Conservation (phyloP, 2,888 invertebrate species). For the Germaria angustata region DNA sequence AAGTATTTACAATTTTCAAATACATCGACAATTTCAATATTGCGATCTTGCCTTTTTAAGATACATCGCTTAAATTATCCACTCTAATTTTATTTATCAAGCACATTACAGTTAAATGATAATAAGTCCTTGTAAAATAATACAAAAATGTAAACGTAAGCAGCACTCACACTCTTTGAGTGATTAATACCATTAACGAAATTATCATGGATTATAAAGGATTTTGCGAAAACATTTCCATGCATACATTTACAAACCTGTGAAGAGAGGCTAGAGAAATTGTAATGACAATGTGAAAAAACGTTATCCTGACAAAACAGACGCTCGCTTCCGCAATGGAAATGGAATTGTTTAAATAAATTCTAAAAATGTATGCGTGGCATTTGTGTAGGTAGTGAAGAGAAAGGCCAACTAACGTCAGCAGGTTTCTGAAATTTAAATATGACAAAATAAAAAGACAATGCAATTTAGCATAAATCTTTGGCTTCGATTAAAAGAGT, state of each 20-base stretch:
- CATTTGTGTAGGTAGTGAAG: not conserved
- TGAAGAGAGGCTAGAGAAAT: conserved; percentile 35
- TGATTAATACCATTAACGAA: conserved; percentile 80
- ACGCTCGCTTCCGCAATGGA: conserved; percentile 64
- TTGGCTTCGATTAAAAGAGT: conserved; percentile 78
- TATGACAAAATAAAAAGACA: conserved; percentile 71
- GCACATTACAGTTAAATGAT: conserved; percentile 8
- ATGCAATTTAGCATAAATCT: conserved; percentile 78
- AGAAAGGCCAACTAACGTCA: not conserved
- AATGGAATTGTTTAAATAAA: not conserved
- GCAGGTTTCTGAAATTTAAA: conserved; percentile 21
- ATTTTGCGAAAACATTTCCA: conserved; percentile 74
- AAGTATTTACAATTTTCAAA: too few species aligned
- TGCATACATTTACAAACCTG: conserved; percentile 65
- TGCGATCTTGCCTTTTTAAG: not conserved
- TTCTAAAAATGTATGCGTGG: not conserved
- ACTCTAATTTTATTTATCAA: not conserved
- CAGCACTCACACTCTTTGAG: conserved; percentile 65
- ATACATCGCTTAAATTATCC: not conserved
- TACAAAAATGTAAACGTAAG: conserved; percentile 45
- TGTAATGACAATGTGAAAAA: conserved; percentile 34
- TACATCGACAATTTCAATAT: too few species aligned
- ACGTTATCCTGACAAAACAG: conserved; percentile 70
- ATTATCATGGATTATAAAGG: conserved; percentile 78
- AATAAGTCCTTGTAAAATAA: conserved; percentile 51